phyloP scores from a whole-genome alignment of 2,113 vertebrate species.

The Cichladusa arquata region DNA sequence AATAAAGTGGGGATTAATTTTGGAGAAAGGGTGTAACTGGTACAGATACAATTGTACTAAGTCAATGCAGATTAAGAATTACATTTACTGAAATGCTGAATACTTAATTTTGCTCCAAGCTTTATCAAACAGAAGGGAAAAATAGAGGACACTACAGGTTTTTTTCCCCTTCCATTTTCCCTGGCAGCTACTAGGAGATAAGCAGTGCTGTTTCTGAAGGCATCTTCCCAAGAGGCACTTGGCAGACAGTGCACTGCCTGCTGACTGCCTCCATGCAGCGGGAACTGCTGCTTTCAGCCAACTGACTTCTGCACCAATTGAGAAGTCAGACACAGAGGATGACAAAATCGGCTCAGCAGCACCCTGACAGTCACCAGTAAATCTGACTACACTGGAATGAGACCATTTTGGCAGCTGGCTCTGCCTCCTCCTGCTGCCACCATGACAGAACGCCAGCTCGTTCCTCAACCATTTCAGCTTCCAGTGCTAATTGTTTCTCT shows the following conservation, averaged over 20 bases:
- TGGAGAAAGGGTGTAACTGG: background rate
- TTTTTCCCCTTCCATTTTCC: background rate
- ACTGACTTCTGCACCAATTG: background rate
- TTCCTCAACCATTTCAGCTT: background rate
- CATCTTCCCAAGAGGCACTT: background rate
- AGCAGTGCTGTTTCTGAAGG: background rate
- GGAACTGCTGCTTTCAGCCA: background rate
- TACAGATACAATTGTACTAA: background rate
- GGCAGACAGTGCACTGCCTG: background rate
- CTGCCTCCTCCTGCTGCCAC: background rate
- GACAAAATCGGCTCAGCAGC: background rate
- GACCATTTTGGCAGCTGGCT: background rate
- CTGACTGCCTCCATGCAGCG: background rate
- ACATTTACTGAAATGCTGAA: background rate
- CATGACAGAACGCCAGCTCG: accelerated
- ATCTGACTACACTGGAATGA: background rate
- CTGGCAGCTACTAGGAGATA: background rate
- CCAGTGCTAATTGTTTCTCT: background rate
- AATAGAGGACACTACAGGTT: background rate
- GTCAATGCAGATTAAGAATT: background rate
- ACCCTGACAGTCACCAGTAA: background rate
- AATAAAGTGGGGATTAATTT: background rate
- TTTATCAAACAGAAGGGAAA: background rate
- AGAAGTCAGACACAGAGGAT: background rate
- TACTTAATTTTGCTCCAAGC: background rate